These are phyloP conservation scores for Theristus sp. DNA, from an alignment of 2,888 invertebrate species.

Conservation along the genomic window DNA sequence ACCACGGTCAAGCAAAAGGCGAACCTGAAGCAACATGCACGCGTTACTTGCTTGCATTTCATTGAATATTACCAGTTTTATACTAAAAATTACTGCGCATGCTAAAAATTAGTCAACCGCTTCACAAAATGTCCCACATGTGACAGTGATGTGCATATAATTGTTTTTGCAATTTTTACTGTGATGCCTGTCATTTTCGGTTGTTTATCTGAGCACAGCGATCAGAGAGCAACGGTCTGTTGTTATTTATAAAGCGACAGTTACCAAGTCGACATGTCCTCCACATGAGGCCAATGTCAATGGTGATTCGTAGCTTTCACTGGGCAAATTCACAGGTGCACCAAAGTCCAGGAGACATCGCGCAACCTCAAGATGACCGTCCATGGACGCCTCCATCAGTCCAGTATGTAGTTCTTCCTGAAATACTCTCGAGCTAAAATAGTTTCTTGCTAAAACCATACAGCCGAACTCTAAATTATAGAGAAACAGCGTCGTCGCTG, in stretches of 20 bases:
- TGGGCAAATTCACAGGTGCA: constrained; percentile 97
- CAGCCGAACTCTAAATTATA: too few species aligned
- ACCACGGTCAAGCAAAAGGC: constrained; percentile 79
- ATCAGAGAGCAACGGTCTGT: too few species aligned
- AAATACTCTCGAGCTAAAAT: too few species aligned
- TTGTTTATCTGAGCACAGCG: too few species aligned
- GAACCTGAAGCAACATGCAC: constrained; percentile 28
- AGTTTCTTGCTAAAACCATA: background rate
- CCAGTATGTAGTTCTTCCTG: constrained; percentile 86
- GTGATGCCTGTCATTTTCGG: too few species aligned
- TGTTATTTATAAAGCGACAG: background rate
- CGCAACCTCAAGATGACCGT: constrained; percentile 84
- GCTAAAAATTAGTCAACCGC: too few species aligned
- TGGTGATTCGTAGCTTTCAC: constrained; percentile 96
- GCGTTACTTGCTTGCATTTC: background rate
- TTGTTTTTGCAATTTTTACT: too few species aligned
- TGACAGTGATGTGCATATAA: too few species aligned
- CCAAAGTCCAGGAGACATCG: constrained; percentile 72
- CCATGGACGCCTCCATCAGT: constrained; percentile 98
- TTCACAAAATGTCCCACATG: too few species aligned
- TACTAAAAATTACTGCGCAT: too few species aligned
- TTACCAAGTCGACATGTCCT: constrained; percentile 85
- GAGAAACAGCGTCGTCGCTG: too few species aligned
- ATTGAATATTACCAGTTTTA: background rate
- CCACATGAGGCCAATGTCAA: constrained; percentile 93